Percentiles rank a stretch among this genome's conserved stretches.
Conservation (phyloP, 2,113 vertebrate species). For the Pogona vitticeps region DNA sequence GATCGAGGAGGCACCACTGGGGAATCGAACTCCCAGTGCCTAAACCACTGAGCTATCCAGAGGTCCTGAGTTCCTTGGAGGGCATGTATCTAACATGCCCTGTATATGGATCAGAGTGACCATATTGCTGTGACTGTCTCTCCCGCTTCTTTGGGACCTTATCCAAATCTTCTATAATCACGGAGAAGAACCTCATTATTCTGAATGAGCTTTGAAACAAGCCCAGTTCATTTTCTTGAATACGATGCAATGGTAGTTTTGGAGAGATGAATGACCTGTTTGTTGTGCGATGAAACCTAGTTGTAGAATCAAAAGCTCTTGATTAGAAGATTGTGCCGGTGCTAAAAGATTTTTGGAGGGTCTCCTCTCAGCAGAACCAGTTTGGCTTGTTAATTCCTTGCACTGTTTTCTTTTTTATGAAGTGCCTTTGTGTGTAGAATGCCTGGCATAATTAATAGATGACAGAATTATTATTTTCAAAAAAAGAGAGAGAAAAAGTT, state of each 20-base stretch:
- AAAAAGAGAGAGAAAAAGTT: conserved; percentile 17
- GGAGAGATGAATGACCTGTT: not conserved
- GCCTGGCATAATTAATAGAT: conserved; percentile 23
- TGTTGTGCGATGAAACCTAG: not conserved
- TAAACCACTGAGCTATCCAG: too few species aligned
- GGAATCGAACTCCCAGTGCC: too few species aligned
- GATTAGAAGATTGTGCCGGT: conserved; percentile 18
- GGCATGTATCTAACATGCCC: not conserved
- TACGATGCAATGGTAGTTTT: not conserved
- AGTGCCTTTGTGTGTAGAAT: conserved; percentile 35
- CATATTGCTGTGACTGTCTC: not conserved
- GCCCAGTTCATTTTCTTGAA: conserved; percentile 13
- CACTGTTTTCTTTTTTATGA: conserved; percentile 26
- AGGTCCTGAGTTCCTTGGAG: not conserved
- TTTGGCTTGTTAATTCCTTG: not conserved
- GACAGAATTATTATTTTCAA: conserved; percentile 36
- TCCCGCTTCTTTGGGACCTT: not conserved
- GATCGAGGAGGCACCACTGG: too few species aligned
- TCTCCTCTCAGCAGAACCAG: conserved; percentile 7
- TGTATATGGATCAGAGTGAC: not conserved
- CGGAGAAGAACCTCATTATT: not conserved
- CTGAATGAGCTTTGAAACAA: not conserved
- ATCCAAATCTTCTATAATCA: not conserved
- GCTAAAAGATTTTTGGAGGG: conserved; percentile 38
- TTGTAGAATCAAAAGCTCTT: conserved; percentile 5